A percentile compares a stretch with the other conserved stretches of the same genome.
Conservation (phyloP, 2,888 invertebrate genomes). For the Hedychridium roseum region DNA sequence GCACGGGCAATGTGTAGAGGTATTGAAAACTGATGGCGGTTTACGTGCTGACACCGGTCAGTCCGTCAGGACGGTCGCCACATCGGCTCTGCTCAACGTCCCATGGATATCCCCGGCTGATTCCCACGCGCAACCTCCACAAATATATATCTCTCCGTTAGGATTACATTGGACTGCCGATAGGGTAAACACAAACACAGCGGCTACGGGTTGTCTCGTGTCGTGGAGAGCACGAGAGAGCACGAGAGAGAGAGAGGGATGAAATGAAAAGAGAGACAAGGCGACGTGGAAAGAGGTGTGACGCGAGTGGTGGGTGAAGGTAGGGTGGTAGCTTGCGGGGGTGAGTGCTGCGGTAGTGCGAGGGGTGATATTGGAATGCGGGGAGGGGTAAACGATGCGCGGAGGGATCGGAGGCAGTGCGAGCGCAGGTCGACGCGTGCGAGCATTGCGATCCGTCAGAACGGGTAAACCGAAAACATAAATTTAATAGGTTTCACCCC, state of each 20-base stretch:
- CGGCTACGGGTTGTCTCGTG: no score
- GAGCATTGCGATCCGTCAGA: conserved; percentile 63
- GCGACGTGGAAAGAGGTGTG: conserved; percentile 13
- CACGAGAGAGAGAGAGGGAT: conserved; percentile 8
- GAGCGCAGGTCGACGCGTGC: conserved; percentile 47
- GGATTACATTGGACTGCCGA: conserved; percentile 55
- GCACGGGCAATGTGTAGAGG: no score
- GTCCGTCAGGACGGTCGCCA: conserved; percentile 47
- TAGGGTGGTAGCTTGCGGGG: conserved; percentile 24
- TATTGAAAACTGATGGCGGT: conserved; percentile 48
- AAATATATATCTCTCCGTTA: conserved; percentile 49
- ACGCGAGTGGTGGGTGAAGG: conserved; percentile 10
- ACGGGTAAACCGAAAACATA: conserved; percentile 63
- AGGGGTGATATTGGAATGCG: conserved; percentile 13
- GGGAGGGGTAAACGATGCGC: conserved; percentile 22
- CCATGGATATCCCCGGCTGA: conserved; percentile 31
- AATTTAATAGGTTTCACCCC: conserved; percentile 62
- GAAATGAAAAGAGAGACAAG: conserved; percentile 9
- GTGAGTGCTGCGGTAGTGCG: conserved; percentile 26
- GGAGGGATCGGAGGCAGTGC: conserved; percentile 23
- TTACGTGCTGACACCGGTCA: conserved; percentile 50
- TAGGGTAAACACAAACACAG: conserved; percentile 46
- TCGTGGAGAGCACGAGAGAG: conserved; percentile 8
- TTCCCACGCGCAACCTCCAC: conserved; percentile 25
- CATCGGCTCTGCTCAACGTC: no score